Base-by-base conservation (phyloP, 1,140 invertebrate species). In the Euura saliciscinereae region DNA sequence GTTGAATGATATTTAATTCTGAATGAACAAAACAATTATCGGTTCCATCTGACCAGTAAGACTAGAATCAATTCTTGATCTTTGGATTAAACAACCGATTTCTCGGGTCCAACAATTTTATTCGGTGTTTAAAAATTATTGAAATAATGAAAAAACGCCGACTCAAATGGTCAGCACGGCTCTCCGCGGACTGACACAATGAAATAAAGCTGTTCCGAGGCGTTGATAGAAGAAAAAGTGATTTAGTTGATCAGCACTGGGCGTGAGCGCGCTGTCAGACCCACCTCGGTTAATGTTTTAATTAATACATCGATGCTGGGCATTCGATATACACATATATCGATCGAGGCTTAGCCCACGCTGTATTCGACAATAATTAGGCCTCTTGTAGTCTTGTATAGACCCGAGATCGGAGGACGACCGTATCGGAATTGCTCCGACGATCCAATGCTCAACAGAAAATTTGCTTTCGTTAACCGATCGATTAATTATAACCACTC, bases 251-350 rank as follows among this genome's bases (percentile, higher is more conserved):
- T 80, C 69, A 73, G 71, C 44, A 68, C 68, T 80, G 78, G 78
- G 78, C 80, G 80, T 82, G 80, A 82, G 76, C 77, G 66, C 51
- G 45, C 78, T 79, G 77, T 44, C 46, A 66, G 73, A 51, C 70
- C 70, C 65, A 45, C 70, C 67, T 71, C 74, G 72, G 73, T 69
- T 76, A 76, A 82, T 83, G 75, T 82, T 83, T 83, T 82, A 83
- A 82, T 83, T 83, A 82, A 82, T 80, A 75, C 80, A 80, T 82
- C 72, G 82, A 82, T 83, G 80, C 76, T 73, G 72, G 71, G 64
- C 69, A 8, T n/a, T 10, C 10, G 68, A 59, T 59, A 5, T 59
- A 59, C 44, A 65, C 69, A 76, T 74, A 72, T 73, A 77, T 76
- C 69, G 66, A 66, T 28, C 70, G 28, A 28, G 28, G 10, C 45